These are phyloP conservation scores for Chelon labrosus DNA, from an alignment of 2,797 vertebrate species.

Conservation along the genomic window DNA sequence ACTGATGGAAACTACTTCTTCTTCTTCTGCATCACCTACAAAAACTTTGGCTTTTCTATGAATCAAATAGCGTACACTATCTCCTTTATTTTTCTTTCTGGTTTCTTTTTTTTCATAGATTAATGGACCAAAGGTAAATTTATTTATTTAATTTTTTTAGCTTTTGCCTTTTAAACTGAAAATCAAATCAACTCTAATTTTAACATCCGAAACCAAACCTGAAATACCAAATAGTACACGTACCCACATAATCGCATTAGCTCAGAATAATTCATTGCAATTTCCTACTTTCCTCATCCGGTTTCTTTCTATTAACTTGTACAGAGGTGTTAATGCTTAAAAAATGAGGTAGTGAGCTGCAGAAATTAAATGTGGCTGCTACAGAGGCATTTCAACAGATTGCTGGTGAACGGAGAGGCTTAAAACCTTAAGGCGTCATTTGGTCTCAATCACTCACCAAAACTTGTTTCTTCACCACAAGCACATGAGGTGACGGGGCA, in stretches of 20 bases:
- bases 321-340: neutral
- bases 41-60: no score
- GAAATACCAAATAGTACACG: no score
- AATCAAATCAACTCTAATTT: no score
- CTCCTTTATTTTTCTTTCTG: no score
- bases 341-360: neutral
- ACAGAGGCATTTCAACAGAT: neutral
- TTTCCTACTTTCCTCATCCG: neutral
- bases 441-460: neutral
- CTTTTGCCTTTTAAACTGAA: no score
- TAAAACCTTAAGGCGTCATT: neutral
- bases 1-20: no score
- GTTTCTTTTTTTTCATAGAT: no score
- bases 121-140: no score
- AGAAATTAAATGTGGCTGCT: neutral
- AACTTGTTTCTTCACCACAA: conserved; percentile 11
- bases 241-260: neutral
- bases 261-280: neutral
- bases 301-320: neutral
- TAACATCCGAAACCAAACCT: no score
- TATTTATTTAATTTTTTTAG: no score
- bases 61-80: no score
- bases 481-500: neutral
- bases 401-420: neutral
- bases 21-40: no score